Conservation (phyloP, 1,140 invertebrate species). For the Heliothis virescens region DNA sequence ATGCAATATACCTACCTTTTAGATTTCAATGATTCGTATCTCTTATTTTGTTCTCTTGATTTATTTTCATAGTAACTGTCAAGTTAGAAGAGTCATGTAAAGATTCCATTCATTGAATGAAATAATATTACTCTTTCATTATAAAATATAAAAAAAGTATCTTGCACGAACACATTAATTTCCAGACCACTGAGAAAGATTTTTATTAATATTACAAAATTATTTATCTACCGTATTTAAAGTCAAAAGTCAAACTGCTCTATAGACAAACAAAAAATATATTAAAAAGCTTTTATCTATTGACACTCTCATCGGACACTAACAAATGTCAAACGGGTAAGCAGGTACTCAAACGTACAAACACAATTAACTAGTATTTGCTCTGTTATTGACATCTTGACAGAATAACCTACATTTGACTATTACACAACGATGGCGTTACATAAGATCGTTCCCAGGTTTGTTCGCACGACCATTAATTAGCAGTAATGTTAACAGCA, state of each 20-base stretch:
- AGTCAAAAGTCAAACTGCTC: not conserved
- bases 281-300: not conserved
- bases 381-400: conserved; percentile 36
- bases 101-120: no score
- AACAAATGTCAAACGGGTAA: not conserved
- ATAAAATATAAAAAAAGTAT: no score
- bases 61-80: no score
- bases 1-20: not conserved
- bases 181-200: not conserved
- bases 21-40: no score
- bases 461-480: conserved; percentile 72
- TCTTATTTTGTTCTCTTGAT: no score
- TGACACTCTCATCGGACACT: not conserved
- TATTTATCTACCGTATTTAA: not conserved
- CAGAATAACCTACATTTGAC: conserved; percentile 25
- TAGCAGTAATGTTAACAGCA: conserved; percentile 71
- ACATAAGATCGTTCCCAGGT: conserved; percentile 44
- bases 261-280: not conserved
- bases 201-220: not conserved
- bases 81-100: no score
- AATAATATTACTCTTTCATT: no score
- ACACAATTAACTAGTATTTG: conserved; percentile 11
- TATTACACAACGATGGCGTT: conserved; percentile 38
- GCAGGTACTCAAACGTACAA: not conserved
- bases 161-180: not conserved